phyloP scores from a whole-genome alignment of 2,888 invertebrate species.

The Leptopilina syphax region DNA sequence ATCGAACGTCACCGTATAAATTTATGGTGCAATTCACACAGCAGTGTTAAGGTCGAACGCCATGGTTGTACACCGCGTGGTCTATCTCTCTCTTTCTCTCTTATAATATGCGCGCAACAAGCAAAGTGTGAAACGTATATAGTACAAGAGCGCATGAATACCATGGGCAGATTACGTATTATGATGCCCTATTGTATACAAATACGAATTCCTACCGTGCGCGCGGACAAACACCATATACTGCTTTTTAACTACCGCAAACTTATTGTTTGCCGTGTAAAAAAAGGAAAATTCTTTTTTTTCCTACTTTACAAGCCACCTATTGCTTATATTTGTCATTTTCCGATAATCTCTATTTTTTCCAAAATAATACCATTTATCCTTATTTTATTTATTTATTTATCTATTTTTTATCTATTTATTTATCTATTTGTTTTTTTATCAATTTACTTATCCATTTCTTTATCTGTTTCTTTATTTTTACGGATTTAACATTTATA shows the following conservation, averaged over 20 bases:
- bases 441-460: too few relatives aligned
- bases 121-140: conserved; percentile 45
- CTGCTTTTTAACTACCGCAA: conserved; percentile 41
- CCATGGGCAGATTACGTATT: conserved; percentile 73
- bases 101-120: conserved; percentile 40
- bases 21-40: conserved; percentile 64
- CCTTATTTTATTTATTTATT: too few relatives aligned
- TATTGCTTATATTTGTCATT: background rate
- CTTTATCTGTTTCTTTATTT: too few relatives aligned
- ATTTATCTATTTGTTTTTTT: too few relatives aligned
- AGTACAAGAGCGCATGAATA: conserved; percentile 70
- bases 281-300: too few relatives aligned
- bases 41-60: conserved; percentile 55
- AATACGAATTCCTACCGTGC: conserved; percentile 66
- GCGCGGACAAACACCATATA: conserved; percentile 48
- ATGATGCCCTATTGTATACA: conserved; percentile 76
- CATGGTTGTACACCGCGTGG: conserved; percentile 39
- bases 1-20: conserved; percentile 47
- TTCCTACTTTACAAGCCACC: background rate
- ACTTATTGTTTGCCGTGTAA: background rate
- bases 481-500: too few relatives aligned
- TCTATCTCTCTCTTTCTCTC: conserved; percentile 2
- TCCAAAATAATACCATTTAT: too few relatives aligned
- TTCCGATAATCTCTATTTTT: background rate
- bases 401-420: too few relatives aligned